Base-by-base conservation (phyloP, 2,113 vertebrate genomes). In the Dasyurus viverrinus region DNA sequence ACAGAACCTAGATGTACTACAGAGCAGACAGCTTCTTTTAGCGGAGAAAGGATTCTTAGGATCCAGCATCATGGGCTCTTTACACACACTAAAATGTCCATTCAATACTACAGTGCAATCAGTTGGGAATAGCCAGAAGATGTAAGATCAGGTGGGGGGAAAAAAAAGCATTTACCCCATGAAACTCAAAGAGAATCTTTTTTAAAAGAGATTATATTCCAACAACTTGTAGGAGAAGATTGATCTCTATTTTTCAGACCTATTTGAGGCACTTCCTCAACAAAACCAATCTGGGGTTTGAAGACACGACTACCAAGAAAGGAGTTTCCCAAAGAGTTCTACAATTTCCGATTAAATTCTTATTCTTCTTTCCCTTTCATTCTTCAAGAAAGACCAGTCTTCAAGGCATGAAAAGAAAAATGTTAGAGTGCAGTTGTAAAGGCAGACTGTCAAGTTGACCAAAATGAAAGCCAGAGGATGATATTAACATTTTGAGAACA, bases 401-500 rank as follows among this genome's bases (percentile, higher is more conserved):
- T 84, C n/a, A 84, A 23, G 7, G n/a, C n/a, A 8, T 42, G 36
- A 1, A 84, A 84, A 84, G n/a, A 84, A 84, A 84, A 42, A n/a
- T 42, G n/a, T 42, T 84, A 42, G n/a, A 84, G n/a, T 84, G 1
- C n/a, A 84, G n/a, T 84, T 42, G 68, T 76, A 42, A 84, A 84
- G 68, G 68, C 36, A n/a, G n/a, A 42, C 19, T 84, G n/a, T 84
- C 42, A 84, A 84, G 19, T 42, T 42, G n/a, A 84, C 68, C 68
- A 84, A 76, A 84, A 84, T 84, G 22, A 96, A 97, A 95, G 24
- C 0, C 24, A 93, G 93, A 97, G 84, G 7, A 24, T 93, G 4
- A 53, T 93, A 97, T 96, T 96, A 95, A 89, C 95, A 93, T 93
- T 96, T 53, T 97, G 48, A 97, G 97, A 96, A 95, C 54, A 60